Conservation (phyloP, 2,888 invertebrate species). For the Hesperia comma region DNA sequence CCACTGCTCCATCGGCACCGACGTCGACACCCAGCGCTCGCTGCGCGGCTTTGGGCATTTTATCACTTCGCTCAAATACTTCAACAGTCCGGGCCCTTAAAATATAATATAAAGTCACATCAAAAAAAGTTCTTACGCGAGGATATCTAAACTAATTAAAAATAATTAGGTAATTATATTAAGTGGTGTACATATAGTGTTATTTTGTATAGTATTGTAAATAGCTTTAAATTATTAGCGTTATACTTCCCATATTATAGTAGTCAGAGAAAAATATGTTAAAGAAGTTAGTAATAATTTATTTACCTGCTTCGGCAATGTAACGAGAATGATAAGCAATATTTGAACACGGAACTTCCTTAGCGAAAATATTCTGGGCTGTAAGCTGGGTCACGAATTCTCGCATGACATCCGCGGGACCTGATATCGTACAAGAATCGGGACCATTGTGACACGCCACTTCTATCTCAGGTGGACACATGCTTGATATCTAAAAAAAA, state of each 20-base stretch:
- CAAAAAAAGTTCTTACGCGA: too few species aligned
- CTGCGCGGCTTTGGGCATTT: constrained; percentile 86
- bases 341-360: constrained; percentile 85
- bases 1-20: constrained; percentile 84
- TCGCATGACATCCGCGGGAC: constrained; percentile 86
- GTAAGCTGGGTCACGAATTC: constrained; percentile 81
- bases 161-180: too few species aligned
- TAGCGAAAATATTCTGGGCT: constrained; percentile 49
- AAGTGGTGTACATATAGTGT: too few species aligned
- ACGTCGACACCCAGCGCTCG: constrained; percentile 92
- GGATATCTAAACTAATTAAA: too few species aligned
- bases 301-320: constrained; percentile 85
- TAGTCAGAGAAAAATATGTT: too few species aligned
- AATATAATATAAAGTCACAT: not conserved
- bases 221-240: too few species aligned
- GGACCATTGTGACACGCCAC: constrained; percentile 92
- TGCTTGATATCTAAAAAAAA: constrained; percentile 12
- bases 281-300: too few species aligned
- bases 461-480: constrained; percentile 84
- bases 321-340: constrained; percentile 95
- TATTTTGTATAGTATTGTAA: too few species aligned
- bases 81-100: constrained; percentile 4
- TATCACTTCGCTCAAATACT: constrained; percentile 85
- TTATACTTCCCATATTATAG: too few species aligned
- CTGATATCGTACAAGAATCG: constrained; percentile 91